Conservation (phyloP, 2,797 vertebrate genomes). For the Emys orbicularis region DNA sequence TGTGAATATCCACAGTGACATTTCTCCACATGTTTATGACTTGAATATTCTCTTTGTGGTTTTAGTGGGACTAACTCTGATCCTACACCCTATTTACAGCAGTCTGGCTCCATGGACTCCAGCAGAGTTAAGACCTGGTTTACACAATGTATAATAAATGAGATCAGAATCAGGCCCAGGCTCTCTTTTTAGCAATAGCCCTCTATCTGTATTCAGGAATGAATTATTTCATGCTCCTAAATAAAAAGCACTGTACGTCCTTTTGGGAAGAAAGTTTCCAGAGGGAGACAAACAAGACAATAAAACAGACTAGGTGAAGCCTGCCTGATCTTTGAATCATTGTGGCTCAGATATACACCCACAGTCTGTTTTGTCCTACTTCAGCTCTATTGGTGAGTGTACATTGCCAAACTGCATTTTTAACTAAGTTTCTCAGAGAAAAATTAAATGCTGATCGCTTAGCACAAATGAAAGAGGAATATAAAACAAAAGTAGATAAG, state of each 20-base stretch:
- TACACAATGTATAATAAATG: constrained; percentile 29
- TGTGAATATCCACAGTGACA: neutral
- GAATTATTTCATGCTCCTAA: neutral
- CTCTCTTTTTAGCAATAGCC: neutral
- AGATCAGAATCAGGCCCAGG: neutral
- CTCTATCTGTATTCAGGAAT: neutral
- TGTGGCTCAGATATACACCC: neutral
- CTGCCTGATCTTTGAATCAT: neutral
- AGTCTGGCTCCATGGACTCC: neutral
- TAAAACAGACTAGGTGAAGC: neutral
- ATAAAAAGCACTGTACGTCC: neutral
- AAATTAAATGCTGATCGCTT: constrained; percentile 23
- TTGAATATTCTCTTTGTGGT: neutral
- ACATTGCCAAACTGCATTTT: neutral
- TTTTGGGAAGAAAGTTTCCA: constrained; percentile 18
- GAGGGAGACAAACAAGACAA: neutral
- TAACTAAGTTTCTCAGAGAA: constrained; percentile 14
- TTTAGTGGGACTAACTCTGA: neutral
- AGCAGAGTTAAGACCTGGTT: neutral
- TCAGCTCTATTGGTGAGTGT: neutral
- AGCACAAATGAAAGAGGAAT: neutral
- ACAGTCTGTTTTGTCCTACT: neutral
- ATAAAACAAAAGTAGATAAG: constrained; percentile 43
- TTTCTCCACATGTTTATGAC: neutral
- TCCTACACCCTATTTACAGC: neutral